Conservation (phyloP, 2,797 vertebrate species). For the Myotis pilosus region DNA sequence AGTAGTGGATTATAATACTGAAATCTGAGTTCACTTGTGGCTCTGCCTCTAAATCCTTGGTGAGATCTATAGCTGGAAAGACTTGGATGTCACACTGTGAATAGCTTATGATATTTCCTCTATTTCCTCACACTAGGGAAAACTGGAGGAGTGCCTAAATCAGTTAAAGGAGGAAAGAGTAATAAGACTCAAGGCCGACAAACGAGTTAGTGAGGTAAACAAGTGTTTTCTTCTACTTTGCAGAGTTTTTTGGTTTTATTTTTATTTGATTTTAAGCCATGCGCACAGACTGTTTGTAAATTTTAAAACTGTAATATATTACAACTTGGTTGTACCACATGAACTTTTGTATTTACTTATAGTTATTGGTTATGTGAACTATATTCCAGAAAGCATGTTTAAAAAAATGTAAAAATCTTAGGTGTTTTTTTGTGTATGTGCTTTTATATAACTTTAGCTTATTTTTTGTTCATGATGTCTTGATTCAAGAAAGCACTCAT, state of each 20-base stretch:
- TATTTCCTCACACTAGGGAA: slow-evolving; percentile 84
- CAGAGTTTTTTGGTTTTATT: slow-evolving; percentile 5
- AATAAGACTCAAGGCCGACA: slow-evolving; percentile 89
- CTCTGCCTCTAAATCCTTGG: background rate
- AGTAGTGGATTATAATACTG: background rate
- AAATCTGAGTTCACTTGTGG: background rate
- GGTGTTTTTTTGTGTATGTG: background rate
- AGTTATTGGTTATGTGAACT: background rate
- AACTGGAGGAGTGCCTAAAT: slow-evolving; percentile 90
- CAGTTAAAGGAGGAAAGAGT: slow-evolving; percentile 91
- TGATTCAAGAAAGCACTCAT: background rate
- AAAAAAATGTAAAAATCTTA: slow-evolving; percentile 17
- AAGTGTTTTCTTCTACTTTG: background rate
- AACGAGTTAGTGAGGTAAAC: slow-evolving; percentile 90
- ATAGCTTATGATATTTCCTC: background rate
- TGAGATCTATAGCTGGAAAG: background rate
- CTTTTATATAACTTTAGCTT: background rate
- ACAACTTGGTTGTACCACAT: background rate
- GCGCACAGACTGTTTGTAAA: background rate
- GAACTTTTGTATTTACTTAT: background rate
- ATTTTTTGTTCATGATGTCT: slow-evolving; percentile 14
- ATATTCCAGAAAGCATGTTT: background rate
- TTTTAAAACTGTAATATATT: background rate
- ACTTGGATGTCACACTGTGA: background rate
- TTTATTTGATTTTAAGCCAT: background rate